phyloP scores from a whole-genome alignment of 2,113 vertebrate species.

The Atherinomorus stipes region DNA sequence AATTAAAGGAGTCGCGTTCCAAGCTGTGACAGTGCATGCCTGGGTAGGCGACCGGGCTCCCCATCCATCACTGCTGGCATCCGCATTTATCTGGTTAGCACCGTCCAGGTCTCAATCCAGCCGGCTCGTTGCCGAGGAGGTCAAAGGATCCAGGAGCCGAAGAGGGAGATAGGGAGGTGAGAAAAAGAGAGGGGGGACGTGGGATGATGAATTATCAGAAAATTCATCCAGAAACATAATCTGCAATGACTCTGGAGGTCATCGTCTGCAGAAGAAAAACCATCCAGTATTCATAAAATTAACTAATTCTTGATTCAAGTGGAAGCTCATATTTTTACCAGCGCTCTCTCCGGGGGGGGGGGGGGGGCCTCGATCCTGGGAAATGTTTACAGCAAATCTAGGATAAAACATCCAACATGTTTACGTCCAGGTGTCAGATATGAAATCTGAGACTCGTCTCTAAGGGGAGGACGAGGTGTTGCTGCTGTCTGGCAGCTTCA shows the following conservation, averaged over 20 bases:
- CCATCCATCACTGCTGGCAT: slow-evolving; percentile 63
- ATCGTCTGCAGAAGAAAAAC: background rate
- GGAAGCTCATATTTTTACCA: too few relatives aligned
- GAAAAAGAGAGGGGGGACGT: background rate
- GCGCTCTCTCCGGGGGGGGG: too few relatives aligned
- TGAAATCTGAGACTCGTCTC: too few relatives aligned
- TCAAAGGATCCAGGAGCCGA: slow-evolving; percentile 13
- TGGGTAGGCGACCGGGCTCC: slow-evolving; percentile 48
- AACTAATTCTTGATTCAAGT: too few relatives aligned
- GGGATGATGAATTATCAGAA: background rate
- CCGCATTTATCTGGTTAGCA: slow-evolving; percentile 59
- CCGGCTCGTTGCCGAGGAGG: slow-evolving; percentile 32
- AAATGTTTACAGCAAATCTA: too few relatives aligned
- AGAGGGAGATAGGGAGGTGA: background rate
- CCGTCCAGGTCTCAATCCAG: slow-evolving; percentile 8
- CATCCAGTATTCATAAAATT: too few relatives aligned
- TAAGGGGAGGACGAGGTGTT: too few relatives aligned
- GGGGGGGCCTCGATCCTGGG: too few relatives aligned
- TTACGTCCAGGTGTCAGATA: too few relatives aligned
- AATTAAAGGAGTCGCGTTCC: slow-evolving; percentile 57
- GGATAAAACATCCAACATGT: too few relatives aligned
- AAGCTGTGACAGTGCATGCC: slow-evolving; percentile 51
- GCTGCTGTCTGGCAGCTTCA: too few relatives aligned
- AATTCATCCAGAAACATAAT: background rate
- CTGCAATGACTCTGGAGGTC: too few relatives aligned